Evolutionary conservation across 2,113 vertebrate species (phyloP).

Genomic region (Rafetus swinhoei): DNA sequence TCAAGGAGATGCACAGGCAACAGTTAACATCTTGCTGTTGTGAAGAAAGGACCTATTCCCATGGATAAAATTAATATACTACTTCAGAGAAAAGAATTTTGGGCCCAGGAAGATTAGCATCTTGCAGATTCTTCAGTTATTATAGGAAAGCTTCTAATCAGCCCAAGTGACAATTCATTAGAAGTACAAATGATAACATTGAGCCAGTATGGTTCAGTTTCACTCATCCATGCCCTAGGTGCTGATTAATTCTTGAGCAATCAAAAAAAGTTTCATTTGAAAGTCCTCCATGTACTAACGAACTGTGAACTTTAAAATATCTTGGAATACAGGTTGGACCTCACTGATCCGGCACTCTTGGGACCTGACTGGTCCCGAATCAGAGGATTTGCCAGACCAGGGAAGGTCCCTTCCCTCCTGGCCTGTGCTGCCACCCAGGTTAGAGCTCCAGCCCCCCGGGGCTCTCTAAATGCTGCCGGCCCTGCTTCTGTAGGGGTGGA

Average conservation of each 20-base stretch:
- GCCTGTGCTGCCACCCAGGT: no score
- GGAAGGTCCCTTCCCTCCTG: no score
- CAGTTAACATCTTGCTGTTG: not conserved
- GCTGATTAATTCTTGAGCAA: not conserved
- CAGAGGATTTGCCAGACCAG: no score
- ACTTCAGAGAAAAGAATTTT: not conserved
- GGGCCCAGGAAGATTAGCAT: not conserved
- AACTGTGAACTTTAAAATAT: not conserved
- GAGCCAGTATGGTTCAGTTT: not conserved
- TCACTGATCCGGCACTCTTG: no score
- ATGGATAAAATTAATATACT: not conserved
- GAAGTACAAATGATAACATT: not conserved
- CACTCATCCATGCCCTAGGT: not conserved
- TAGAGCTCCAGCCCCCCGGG: no score
- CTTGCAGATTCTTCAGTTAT: not conserved
- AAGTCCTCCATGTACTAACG: not conserved
- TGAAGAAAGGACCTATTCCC: not conserved
- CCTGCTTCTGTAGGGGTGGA: no score
- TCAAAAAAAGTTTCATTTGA: not conserved
- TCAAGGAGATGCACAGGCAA: no score
- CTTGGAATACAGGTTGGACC: not conserved
- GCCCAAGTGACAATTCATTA: not conserved
- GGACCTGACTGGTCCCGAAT: no score
- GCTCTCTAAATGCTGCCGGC: no score
- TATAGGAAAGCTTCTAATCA: not conserved